Evolutionary conservation across 2,797 vertebrate genomes (phyloP), one percentile per base, ranked within the genome.

Genomic region (Coilia nasus): DNA sequence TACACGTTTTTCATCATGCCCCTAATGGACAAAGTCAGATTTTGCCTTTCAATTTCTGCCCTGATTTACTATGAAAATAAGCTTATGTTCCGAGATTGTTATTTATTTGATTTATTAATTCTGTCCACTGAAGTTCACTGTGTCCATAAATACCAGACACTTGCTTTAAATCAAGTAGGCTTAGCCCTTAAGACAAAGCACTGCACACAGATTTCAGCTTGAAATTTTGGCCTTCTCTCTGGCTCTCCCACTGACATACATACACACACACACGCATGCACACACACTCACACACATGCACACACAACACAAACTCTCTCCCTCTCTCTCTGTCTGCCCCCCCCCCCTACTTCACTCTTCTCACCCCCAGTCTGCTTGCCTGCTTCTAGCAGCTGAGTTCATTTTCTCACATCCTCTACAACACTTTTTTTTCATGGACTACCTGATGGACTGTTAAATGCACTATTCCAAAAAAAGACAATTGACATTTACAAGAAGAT

Each of bases 371-470:
- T 15, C 31, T 78, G 71, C 35, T 35, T 41, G 71, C 71, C 71
- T 78, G 31, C 71, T 78, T 6, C 35, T 44, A 21, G 71, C 71
- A 41, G 71, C 71, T 41, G 71, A 78, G 31, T 78, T 78, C 31
- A 78, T 78, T 78, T 78, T 78, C 71, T 17, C 71, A 78, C 71
- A 78, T 78, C 35, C 71, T 78, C 71, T 44, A 44, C 71, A 78
- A 78, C 71, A 78, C 71, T 44, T 41, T 71, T 41, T 71, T 71
- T 71, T 71, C 28, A 71, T 71, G 35, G 15, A 78, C 15, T 44
- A 78, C 31, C 71, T 78, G 71, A 78, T 78, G 71, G 71, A 78
- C 71, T 78, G 71, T 78, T 78, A 78, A 44, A 78, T 78, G 71
- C 9, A 41, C 64, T 78, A 21, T 21, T 78, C 71, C 35, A 41